Evolutionary conservation across 1,140 invertebrate species (phyloP), one percentile per base, ranked within the genome.

Genomic region (Potamilus streckersoni): DNA sequence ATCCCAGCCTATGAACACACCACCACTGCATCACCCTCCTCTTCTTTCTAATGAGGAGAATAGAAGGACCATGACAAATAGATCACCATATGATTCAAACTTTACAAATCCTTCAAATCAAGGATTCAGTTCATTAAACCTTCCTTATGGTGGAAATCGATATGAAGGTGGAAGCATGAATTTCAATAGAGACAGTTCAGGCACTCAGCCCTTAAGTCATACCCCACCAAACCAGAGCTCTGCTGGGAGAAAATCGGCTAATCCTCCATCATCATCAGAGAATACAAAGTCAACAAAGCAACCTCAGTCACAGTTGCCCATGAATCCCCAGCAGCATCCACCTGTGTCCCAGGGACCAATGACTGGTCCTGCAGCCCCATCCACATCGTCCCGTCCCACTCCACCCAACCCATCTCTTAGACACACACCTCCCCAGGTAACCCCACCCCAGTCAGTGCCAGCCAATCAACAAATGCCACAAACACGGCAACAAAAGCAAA

Each of bases 191-290:
- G 80, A 82, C 65, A 79, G 66, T 67, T 72, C 80, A n/a, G 78
- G 80, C 14, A 82, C 78, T 17, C 82, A 83, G 64, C 82, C 79
- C 14, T 68, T 83, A 17, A 83, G 79, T 73, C 82, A 83, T 63
- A 83, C 82, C n/a, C 82, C 82, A n/a, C 79, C 80, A 15, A 83
- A 76, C 67, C 71, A 71, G 58, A 68, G 60, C 49, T 67, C 77
- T 27, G 74, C 74, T 16, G 82, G 82, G 13, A 72, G 82, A 59
- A 83, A 83, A 67, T 83, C 82, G n/a, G 82, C 79, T 8, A 83
- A 83, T 78, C 55, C 79, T 73, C 60, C 77, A 27, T 68, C 74
- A 31, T 49, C 69, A 15, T 67, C 73, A 19, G 74, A 79, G 38
- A 75, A 58, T 69, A 62, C 80, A 57, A 85, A 71, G 64, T 73